Evolutionary conservation across 2,113 vertebrate genomes (phyloP).

Genomic region (Cyphomyrus discorhynchus): DNA sequence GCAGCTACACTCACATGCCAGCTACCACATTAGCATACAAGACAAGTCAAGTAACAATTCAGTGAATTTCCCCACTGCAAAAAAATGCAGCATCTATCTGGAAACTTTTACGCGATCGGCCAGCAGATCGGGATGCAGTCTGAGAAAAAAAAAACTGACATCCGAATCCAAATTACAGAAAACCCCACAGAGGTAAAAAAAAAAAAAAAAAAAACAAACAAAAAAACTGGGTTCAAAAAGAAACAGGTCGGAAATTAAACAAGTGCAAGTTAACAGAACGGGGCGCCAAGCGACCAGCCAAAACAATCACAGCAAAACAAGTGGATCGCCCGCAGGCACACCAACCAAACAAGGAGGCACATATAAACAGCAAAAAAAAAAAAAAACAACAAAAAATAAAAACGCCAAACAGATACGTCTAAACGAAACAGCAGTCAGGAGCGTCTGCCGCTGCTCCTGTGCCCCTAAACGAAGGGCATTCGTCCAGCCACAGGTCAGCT

Average conservation of each 20-base stretch:
- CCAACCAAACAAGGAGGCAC: background rate
- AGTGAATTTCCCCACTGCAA: background rate
- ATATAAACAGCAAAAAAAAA: constrained; percentile 12
- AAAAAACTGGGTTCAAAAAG: background rate
- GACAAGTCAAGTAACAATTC: background rate
- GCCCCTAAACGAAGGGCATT: constrained; percentile 2
- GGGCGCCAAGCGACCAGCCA: background rate
- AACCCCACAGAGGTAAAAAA: background rate
- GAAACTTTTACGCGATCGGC: background rate
- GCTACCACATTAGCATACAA: background rate
- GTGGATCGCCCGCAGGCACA: background rate
- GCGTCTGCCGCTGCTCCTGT: background rate
- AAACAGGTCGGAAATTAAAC: background rate
- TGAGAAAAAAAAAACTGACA: background rate
- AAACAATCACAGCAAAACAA: background rate
- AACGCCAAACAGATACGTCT: background rate
- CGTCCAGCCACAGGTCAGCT: constrained; percentile 16
- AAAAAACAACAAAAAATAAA: constrained; percentile 18
- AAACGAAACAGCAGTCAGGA: background rate
- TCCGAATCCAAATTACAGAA: background rate
- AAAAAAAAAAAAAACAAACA: background rate
- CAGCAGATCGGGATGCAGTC: background rate
- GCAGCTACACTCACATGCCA: background rate
- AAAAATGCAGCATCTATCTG: background rate
- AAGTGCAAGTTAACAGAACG: background rate